Percentiles rank a stretch among this genome's conserved stretches.
phyloP scores from a whole-genome alignment of 2,113 vertebrate genomes.

The Empidonax alnorum region DNA sequence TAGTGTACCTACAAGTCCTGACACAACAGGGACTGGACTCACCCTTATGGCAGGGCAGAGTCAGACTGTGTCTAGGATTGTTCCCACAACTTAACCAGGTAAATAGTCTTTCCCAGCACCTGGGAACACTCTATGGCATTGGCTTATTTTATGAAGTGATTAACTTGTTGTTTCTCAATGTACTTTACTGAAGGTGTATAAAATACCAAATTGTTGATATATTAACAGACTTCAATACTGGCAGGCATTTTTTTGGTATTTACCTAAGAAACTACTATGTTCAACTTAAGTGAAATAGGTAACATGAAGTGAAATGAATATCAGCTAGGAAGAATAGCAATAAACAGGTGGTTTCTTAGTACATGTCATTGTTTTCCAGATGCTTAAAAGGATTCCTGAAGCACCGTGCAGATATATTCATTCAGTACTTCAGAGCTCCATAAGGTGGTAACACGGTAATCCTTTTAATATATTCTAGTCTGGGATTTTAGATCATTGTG shows the following conservation, averaged over 20 bases:
- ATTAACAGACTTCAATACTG: neutral
- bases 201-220: neutral
- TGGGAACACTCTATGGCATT: neutral
- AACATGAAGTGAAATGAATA: neutral
- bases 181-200: neutral
- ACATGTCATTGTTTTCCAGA: neutral
- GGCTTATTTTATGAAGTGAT: neutral
- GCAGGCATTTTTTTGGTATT: neutral
- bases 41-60: neutral
- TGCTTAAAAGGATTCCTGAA: neutral
- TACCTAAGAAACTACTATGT: neutral
- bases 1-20: accelerated
- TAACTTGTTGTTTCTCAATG: neutral
- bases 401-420: neutral
- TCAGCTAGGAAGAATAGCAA: neutral
- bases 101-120: neutral
- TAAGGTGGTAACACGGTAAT: accelerated
- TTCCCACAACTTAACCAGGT: neutral
- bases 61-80: neutral
- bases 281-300: neutral
- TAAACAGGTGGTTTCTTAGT: neutral
- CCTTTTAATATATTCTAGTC: neutral
- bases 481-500: neutral
- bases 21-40: accelerated
- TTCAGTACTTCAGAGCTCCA: neutral